These are phyloP conservation scores for Drosophila demipolita DNA, from an alignment of 2,888 invertebrate species.

Conservation along the genomic window DNA sequence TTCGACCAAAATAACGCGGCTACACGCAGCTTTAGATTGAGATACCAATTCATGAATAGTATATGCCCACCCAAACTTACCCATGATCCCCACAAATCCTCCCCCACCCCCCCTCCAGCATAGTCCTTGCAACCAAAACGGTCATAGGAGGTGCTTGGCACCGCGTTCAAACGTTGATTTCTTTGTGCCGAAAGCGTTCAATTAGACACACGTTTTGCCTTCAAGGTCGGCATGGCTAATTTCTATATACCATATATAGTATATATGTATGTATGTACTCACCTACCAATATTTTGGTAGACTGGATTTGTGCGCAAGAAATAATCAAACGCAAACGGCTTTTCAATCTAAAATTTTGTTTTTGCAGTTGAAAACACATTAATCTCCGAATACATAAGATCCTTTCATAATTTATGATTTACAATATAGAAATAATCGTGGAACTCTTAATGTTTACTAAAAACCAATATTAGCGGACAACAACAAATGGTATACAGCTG, in stretches of 20 bases:
- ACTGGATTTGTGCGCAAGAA: not conserved
- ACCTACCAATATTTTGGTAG: not conserved
- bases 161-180: slow-evolving; percentile 16
- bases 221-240: not conserved
- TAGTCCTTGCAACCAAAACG: not conserved
- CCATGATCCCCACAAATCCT: not conserved
- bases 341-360: too few species aligned
- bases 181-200: slow-evolving; percentile 20
- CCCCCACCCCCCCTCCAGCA: fast-evolving
- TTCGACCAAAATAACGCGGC: slow-evolving; percentile 68
- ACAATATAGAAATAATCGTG: not conserved
- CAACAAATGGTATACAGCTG: not conserved
- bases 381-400: not conserved
- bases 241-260: not conserved
- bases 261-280: not conserved
- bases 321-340: not conserved
- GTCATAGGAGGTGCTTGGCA: slow-evolving; percentile 23
- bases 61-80: not conserved
- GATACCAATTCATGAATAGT: slow-evolving; percentile 18
- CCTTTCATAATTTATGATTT: too few species aligned
- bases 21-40: slow-evolving; percentile 49
- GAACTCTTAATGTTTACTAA: not conserved
- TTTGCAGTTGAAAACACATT: too few species aligned
- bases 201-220: slow-evolving; percentile 28
- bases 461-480: fast-evolving